phyloP scores from a whole-genome alignment of 2,888 invertebrate species.

The Tachystola acroxantha region DNA sequence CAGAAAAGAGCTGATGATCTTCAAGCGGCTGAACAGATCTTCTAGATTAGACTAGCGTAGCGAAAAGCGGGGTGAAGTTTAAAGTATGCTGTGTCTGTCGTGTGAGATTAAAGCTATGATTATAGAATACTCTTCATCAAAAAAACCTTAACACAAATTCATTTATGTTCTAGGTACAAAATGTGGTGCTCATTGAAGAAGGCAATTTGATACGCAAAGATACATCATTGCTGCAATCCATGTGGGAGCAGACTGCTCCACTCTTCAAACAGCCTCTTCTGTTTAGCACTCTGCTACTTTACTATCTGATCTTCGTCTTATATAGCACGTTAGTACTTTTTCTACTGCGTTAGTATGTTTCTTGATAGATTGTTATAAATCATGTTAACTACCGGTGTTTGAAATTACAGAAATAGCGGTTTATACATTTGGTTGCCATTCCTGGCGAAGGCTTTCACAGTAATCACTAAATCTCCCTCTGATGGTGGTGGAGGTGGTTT shows the following conservation, averaged over 20 bases:
- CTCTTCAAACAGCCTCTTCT: conserved; percentile 67
- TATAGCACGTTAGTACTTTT: conserved; percentile 74
- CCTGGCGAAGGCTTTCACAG: conserved; percentile 17
- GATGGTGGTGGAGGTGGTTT: neutral
- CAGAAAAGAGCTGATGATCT: too few relatives aligned
- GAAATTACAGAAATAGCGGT: conserved; percentile 24
- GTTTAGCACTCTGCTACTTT: conserved; percentile 62
- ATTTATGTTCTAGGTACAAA: conserved; percentile 20
- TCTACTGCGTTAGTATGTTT: too few relatives aligned
- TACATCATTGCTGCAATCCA: conserved; percentile 30
- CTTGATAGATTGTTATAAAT: too few relatives aligned
- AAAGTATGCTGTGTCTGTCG: too few relatives aligned
- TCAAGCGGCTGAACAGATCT: too few relatives aligned
- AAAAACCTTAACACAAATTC: too few relatives aligned
- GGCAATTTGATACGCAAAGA: conserved; percentile 14
- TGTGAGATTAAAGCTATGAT: too few relatives aligned
- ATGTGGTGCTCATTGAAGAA: conserved; percentile 23
- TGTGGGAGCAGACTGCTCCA: conserved; percentile 63
- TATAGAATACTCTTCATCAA: too few relatives aligned
- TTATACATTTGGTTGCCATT: conserved; percentile 35
- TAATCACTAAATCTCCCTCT: neutral
- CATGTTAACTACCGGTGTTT: too few relatives aligned
- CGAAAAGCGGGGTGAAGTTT: too few relatives aligned
- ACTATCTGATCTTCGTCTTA: conserved; percentile 71
- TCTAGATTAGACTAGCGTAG: too few relatives aligned